Evolutionary conservation across 2,113 vertebrate species (phyloP).

Genomic region (rabbit (Oryctolagus cuniculus)): mOryCun1.1 NC_091434.1:53467001-53467500

Average conservation of each 20-base stretch:
- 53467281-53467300: neutral
- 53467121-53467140: conserved; percentile 18
- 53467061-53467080: too few relatives aligned
- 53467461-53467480: too few relatives aligned
- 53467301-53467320: neutral
- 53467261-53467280: conserved; percentile 15
- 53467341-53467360: neutral
- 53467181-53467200: conserved; percentile 36
- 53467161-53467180: conserved; percentile 32
- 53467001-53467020: too few relatives aligned
- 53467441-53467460: neutral
- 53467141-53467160: neutral
- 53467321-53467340: conserved; percentile 33
- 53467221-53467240: neutral
- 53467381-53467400: neutral
- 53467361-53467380: neutral
- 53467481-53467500: too few relatives aligned
- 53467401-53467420: neutral
- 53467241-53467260: conserved; percentile 22
- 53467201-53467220: conserved; percentile 22
- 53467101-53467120: too few relatives aligned
- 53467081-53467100: too few relatives aligned
- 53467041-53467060: too few relatives aligned
- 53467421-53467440: neutral
- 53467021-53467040: too few relatives aligned